phyloP scores from a whole-genome alignment of 2,797 vertebrate species.

The Knipowitschia caucasica region DNA sequence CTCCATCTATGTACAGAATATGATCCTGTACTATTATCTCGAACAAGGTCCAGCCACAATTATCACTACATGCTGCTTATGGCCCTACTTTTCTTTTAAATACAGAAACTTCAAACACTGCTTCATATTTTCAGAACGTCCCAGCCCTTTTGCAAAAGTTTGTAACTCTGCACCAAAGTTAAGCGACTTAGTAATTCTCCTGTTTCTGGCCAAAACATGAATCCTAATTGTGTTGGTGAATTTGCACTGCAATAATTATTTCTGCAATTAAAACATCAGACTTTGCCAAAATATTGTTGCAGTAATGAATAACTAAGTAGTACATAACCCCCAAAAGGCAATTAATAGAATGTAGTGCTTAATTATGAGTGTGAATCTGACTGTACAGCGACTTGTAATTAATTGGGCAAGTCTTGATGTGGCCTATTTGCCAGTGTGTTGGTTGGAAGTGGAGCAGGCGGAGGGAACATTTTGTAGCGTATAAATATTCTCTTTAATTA shows the following conservation, averaged over 20 bases:
- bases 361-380: slow-evolving; percentile 59
- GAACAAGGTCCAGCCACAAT: too few relatives aligned
- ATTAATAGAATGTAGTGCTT: slow-evolving; percentile 22
- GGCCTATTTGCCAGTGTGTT: slow-evolving; percentile 70
- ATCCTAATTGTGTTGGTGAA: background rate
- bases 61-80: background rate
- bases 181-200: background rate
- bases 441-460: slow-evolving; percentile 49
- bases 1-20: too few relatives aligned
- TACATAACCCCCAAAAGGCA: background rate
- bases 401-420: slow-evolving; percentile 63
- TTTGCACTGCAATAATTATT: background rate
- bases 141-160: background rate
- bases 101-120: background rate
- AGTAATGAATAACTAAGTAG: slow-evolving; percentile 1
- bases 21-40: too few relatives aligned
- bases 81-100: background rate
- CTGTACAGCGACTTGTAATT: slow-evolving; percentile 71
- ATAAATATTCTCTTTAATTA: slow-evolving; percentile 72
- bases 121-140: background rate
- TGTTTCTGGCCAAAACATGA: background rate
- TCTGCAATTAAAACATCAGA: background rate
- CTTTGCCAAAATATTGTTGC: slow-evolving; percentile 34
- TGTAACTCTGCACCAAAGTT: background rate
- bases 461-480: slow-evolving; percentile 47